Evolutionary conservation across 1,140 invertebrate genomes (phyloP), one percentile per base, ranked within the genome.

Genomic region (Halictus rubicundus): DNA sequence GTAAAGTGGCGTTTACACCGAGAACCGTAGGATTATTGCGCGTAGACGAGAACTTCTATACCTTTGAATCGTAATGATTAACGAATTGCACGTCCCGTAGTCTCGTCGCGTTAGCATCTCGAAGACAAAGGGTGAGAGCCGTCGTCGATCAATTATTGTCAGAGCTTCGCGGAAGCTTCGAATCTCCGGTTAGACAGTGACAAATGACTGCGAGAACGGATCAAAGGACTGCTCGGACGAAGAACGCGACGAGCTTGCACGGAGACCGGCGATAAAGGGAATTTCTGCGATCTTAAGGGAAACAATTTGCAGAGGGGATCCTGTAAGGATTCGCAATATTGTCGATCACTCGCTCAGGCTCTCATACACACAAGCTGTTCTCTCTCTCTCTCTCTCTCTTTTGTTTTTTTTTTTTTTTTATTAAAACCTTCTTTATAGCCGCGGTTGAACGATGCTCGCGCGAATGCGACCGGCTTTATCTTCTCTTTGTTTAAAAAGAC

Each of bases 1-100:
- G 68, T 81, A 75, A 64, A 79, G 60, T 61, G 76, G 46, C 37
- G 59, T 87, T 87, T 87, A 87, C 72, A 87, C 79, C 68, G 72
- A 66, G 42, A 83, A 81, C 19, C 32, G 78, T 84, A 85, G 73
- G 60, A 81, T 68, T 73, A 37, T 63, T 46, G 54, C n/a, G 60
- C 81, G 60, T 68, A 39, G 49, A 57, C 57, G 32, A 27, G 23
- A 60, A 16, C n/a, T 83, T 52, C 61, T 66, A 46, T 80, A 66
- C 61, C 49, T 81, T 32, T 64, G 78, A 83, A 70, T 60, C 69
- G 23, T 68, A 42, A 52, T 32, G 5, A 64, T 25, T 19, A 21
- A 39, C 68, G 75, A n/a, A 70, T 61, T 52, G 65, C 1, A n/a
- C 27, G 46, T 7, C 42, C 25, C 25, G 10, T 9, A 25, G 8